Conservation (phyloP, 2,113 vertebrate species). For the Eira barbara region DNA sequence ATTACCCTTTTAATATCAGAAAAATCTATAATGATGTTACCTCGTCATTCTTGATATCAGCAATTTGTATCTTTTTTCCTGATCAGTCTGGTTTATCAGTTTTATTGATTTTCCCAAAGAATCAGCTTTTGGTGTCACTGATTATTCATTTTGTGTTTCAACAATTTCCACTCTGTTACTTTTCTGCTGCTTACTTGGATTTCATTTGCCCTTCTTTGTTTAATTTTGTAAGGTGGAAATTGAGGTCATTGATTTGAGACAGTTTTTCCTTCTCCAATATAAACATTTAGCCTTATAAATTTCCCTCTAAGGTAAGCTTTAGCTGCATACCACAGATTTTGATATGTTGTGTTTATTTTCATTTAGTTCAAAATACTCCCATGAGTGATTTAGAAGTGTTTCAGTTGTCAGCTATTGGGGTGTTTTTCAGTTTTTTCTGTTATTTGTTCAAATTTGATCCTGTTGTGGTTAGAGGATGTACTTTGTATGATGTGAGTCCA, state of each 20-base stretch:
- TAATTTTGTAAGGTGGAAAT: not conserved
- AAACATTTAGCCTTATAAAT: not conserved
- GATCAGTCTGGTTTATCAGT: not conserved
- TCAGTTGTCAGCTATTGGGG: constrained; percentile 13
- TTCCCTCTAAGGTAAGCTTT: not conserved
- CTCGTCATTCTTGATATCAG: not conserved
- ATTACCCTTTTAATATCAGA: not conserved
- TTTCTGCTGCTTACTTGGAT: not conserved
- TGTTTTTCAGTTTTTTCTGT: not conserved
- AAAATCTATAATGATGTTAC: not conserved
- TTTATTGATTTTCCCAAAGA: not conserved
- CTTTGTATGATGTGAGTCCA: not conserved
- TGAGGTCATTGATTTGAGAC: not conserved
- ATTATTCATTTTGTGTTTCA: not conserved
- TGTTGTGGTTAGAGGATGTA: not conserved
- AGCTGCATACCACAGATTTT: not conserved
- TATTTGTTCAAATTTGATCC: not conserved
- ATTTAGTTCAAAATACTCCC: constrained; percentile 17
- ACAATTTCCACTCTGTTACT: not conserved
- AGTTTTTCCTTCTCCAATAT: not conserved
- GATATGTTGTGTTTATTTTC: constrained; percentile 2
- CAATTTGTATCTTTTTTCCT: not conserved
- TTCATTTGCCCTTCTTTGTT: not conserved
- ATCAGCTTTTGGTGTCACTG: not conserved
- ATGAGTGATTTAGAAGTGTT: not conserved